phyloP scores from a whole-genome alignment of 1,140 invertebrate species.

The Diorhabda elongata region DNA sequence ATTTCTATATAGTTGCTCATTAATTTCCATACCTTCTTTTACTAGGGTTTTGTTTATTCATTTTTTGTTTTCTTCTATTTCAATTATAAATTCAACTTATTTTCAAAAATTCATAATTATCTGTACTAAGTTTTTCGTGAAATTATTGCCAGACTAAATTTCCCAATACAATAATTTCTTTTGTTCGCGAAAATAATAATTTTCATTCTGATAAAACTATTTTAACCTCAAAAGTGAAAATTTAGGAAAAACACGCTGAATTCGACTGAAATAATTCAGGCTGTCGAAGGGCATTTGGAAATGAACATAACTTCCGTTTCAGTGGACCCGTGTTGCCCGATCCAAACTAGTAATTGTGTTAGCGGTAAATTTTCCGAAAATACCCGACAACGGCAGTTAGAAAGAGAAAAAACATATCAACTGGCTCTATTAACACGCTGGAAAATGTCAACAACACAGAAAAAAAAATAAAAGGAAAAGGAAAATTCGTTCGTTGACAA shows the following conservation, averaged over 20 bases:
- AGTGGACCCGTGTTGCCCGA: slow-evolving; percentile 39
- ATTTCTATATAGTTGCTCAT: too few relatives aligned
- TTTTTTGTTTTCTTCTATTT: too few relatives aligned
- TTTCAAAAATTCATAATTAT: too few relatives aligned
- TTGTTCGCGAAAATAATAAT: neutral
- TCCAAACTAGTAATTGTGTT: slow-evolving; percentile 44
- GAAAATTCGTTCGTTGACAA: neutral
- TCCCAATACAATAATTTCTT: too few relatives aligned
- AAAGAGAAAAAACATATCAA: slow-evolving; percentile 18
- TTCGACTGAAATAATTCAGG: slow-evolving; percentile 34
- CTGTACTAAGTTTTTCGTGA: too few relatives aligned
- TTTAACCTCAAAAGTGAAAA: slow-evolving; percentile 1
- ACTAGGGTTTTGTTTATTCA: too few relatives aligned
- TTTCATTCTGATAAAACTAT: neutral
- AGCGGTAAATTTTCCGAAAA: slow-evolving; percentile 40
- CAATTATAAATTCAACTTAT: too few relatives aligned
- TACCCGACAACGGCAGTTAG: slow-evolving; percentile 32
- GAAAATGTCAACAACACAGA: slow-evolving; percentile 15
- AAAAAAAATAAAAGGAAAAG: slow-evolving; percentile 4
- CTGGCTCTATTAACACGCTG: slow-evolving; percentile 20
- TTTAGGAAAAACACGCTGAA: slow-evolving; percentile 4
- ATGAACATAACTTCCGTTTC: slow-evolving; percentile 42
- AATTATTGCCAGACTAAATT: too few relatives aligned
- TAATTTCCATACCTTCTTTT: too few relatives aligned
- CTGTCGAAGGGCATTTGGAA: slow-evolving; percentile 35